phyloP scores from a whole-genome alignment of 2,888 invertebrate genomes.

The Leptogaster cylindrica region DNA sequence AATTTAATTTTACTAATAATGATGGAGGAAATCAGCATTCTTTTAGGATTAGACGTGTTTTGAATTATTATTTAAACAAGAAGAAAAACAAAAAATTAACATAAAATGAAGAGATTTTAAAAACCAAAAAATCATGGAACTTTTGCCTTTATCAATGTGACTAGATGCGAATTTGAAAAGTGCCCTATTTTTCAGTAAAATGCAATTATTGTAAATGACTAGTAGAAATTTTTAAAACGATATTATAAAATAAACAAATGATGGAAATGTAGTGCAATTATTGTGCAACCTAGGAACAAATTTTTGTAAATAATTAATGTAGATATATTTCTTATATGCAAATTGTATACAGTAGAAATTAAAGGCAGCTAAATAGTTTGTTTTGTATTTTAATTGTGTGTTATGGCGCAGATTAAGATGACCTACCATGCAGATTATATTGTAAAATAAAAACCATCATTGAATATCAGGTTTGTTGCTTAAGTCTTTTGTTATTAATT shows the following conservation, averaged over 20 bases:
- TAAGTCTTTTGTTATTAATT: too few relatives aligned
- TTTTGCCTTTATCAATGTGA: background rate
- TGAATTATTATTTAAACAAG: too few relatives aligned
- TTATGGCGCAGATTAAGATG: too few relatives aligned
- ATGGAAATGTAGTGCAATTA: slow-evolving; percentile 8
- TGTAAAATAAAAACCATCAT: too few relatives aligned
- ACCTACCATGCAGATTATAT: too few relatives aligned
- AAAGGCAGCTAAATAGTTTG: background rate
- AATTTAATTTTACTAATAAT: slow-evolving; percentile 49
- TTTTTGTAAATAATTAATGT: slow-evolving; percentile 12
- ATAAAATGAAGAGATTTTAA: too few relatives aligned
- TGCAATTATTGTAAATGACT: background rate
- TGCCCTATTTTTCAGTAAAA: too few relatives aligned
- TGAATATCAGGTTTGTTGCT: too few relatives aligned
- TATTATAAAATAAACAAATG: background rate
- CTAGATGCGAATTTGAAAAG: slow-evolving; percentile 6
- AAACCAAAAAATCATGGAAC: too few relatives aligned
- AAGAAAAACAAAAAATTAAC: too few relatives aligned
- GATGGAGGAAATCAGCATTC: background rate
- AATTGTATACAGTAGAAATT: slow-evolving; percentile 20
- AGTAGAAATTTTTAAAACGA: background rate
- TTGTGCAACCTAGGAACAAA: background rate
- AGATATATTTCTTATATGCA: slow-evolving; percentile 12
- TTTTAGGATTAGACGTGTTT: slow-evolving; percentile 9
- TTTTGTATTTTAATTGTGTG: background rate